Evolutionary conservation across 2,113 vertebrate species (phyloP), one percentile per base, ranked within the genome.

Genomic region (Phalacrocorax pelagicus): DNA sequence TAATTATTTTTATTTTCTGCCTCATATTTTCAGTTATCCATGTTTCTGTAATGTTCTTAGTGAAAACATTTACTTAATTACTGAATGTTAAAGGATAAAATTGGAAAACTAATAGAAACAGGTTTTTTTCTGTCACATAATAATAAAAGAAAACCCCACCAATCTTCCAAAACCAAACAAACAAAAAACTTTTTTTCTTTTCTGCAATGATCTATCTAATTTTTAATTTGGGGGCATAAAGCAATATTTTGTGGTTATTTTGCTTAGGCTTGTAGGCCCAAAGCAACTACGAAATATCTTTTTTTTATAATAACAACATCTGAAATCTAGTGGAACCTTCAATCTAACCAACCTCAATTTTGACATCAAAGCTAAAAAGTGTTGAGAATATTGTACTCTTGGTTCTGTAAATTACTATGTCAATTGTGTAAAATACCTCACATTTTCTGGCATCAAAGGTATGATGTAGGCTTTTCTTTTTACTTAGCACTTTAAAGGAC

Each of bases 261-360:
- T 69, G 2, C 8, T 55, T 51, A 86, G 6, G 0, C 15, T 55
- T 59, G 65, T 30, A 61, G 6, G 6, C 46, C 15, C 18, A 72
- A 74, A 70, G 7, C 1, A 61, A 16, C 2, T 11, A 54, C 5
- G 7, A 54, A n/a, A 6, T 40, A 0, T 14, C 1, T n/a, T 17
- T 70, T 70, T 26, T 38, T 36, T 62, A 3, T 30, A 55, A 61
- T 36, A 30, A 0, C 18, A 72, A 14, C 9, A 66, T 29, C 10
- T 74, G 38, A 63, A 70, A 63, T 55, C 17, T 40, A 65, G 2
- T 44, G 11, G 15, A 32, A 59, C 7, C 6, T 77, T 81, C 49
- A 38, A 40, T 17, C 22, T 69, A 47, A 44, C 6, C 7, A 67
- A 49, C 9, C 2, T 46, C 11, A 34, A 23, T 92, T 87, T 90